Evolutionary conservation across 1,140 invertebrate species (phyloP).

Genomic region (Mylabris phalerata): DNA sequence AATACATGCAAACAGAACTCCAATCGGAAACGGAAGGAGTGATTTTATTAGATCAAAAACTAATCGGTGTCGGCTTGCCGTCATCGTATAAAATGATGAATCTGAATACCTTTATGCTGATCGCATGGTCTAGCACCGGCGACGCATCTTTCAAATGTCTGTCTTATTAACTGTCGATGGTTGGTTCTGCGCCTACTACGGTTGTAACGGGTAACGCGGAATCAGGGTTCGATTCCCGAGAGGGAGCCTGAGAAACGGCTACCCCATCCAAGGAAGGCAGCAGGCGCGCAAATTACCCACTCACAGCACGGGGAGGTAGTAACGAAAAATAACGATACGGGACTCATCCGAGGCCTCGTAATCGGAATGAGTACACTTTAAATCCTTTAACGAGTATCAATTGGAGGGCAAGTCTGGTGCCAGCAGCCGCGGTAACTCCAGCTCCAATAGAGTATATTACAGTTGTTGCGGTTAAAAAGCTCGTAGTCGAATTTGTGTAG

Average conservation of each 20-base stretch:
- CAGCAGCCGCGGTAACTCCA: slow-evolving; percentile 68
- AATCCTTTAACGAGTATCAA: slow-evolving; percentile 81
- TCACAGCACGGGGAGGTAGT: slow-evolving; percentile 63
- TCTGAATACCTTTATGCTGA: no score
- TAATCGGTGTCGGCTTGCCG: no score
- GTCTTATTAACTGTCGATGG: slow-evolving; percentile 80
- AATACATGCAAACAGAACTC: slow-evolving; percentile 77
- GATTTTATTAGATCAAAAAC: slow-evolving; percentile 69
- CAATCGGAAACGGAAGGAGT: no score
- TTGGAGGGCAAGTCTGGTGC: slow-evolving; percentile 90
- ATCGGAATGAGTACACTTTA: slow-evolving; percentile 87
- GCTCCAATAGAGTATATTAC: slow-evolving; percentile 78
- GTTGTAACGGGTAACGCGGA: slow-evolving; percentile 55
- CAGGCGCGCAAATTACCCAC: slow-evolving; percentile 65
- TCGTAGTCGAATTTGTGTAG: slow-evolving; percentile 68
- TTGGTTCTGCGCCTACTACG: slow-evolving; percentile 75
- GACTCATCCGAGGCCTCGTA: slow-evolving; percentile 53
- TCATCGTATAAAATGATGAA: no score
- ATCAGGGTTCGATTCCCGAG: slow-evolving; percentile 57
- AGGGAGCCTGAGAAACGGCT: slow-evolving; percentile 86
- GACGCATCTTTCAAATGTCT: slow-evolving; percentile 81
- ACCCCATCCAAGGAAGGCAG: slow-evolving; percentile 59
- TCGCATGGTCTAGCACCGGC: slow-evolving; percentile 68
- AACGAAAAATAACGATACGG: slow-evolving; percentile 36
- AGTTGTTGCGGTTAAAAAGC: slow-evolving; percentile 73